These are phyloP conservation scores for Danionella cerebrum DNA, from an alignment of 2,113 vertebrate genomes.

Conservation along the genomic window DNA sequence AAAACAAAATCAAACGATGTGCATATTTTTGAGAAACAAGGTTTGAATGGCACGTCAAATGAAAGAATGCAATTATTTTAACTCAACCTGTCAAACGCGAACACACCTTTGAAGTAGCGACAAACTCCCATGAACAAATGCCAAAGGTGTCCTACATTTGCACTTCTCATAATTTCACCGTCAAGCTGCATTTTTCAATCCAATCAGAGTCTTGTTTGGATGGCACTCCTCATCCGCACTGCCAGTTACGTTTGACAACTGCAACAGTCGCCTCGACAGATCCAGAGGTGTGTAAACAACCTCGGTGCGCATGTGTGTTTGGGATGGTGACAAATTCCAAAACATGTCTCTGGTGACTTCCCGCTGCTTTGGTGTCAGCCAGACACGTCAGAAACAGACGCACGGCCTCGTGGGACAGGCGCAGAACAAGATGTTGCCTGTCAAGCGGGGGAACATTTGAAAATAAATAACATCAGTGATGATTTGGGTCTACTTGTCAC, in stretches of 20 bases:
- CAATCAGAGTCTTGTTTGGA: slow-evolving; percentile 20
- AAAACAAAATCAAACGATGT: no score
- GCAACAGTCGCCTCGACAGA: slow-evolving; percentile 59
- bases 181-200: slow-evolving; percentile 29
- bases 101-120: not conserved
- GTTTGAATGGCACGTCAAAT: no score
- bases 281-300: slow-evolving; percentile 67
- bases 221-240: slow-evolving; percentile 2
- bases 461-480: slow-evolving; percentile 76
- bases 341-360: slow-evolving; percentile 45
- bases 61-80: no score
- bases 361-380: slow-evolving; percentile 66
- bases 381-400: slow-evolving; percentile 50
- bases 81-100: not conserved
- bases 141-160: not conserved
- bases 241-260: slow-evolving; percentile 52
- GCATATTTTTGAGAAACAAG: no score
- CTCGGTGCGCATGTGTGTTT: slow-evolving; percentile 41
- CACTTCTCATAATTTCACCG: slow-evolving; percentile 23
- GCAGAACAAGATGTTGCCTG: slow-evolving; percentile 73
- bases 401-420: slow-evolving; percentile 58
- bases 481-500: slow-evolving; percentile 73
- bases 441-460: slow-evolving; percentile 67
- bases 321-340: slow-evolving; percentile 70
- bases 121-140: not conserved